Conservation (phyloP, 2,888 invertebrate species). For the Fragum fragum region DNA sequence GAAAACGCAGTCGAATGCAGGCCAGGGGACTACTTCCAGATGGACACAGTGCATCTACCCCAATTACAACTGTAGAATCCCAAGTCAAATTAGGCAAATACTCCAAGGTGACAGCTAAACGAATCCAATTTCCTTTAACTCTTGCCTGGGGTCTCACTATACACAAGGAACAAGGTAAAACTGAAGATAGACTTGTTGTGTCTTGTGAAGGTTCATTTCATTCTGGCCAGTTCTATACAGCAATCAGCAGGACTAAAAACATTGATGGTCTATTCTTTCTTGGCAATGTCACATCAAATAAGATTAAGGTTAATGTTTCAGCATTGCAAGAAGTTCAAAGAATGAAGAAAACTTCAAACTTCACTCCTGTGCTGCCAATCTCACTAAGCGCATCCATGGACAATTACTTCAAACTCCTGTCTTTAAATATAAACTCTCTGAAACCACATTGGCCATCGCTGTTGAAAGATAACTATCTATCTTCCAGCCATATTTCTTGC, state of each 20-base stretch:
- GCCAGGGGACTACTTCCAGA: conserved; percentile 20
- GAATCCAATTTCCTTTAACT: conserved; percentile 42
- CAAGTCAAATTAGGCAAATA: conserved; percentile 28
- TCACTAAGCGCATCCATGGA: background rate
- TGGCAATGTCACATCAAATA: conserved; percentile 15
- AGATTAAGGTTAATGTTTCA: conserved; percentile 37
- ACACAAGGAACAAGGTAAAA: conserved; percentile 57
- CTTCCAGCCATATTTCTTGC: conserved; percentile 29
- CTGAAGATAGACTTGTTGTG: conserved; percentile 44
- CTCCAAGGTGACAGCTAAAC: conserved; percentile 37
- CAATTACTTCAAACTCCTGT: conserved; percentile 9
- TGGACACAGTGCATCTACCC: conserved; percentile 21
- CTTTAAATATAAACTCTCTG: conserved; percentile 14
- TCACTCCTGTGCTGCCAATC: background rate
- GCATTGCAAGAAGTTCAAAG: conserved; percentile 17
- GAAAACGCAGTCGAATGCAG: conserved; percentile 5
- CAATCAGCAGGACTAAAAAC: conserved; percentile 42
- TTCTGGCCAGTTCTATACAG: conserved; percentile 42
- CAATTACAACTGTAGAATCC: conserved; percentile 29
- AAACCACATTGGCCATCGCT: conserved; percentile 4
- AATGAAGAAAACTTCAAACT: background rate
- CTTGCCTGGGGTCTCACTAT: conserved; percentile 53
- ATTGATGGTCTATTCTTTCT: conserved; percentile 34
- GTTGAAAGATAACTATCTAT: conserved; percentile 5
- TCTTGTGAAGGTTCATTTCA: conserved; percentile 34